These are phyloP conservation scores for Orthochromis indermauri DNA, from an alignment of 2,113 vertebrate species.

Conservation along the genomic window DNA sequence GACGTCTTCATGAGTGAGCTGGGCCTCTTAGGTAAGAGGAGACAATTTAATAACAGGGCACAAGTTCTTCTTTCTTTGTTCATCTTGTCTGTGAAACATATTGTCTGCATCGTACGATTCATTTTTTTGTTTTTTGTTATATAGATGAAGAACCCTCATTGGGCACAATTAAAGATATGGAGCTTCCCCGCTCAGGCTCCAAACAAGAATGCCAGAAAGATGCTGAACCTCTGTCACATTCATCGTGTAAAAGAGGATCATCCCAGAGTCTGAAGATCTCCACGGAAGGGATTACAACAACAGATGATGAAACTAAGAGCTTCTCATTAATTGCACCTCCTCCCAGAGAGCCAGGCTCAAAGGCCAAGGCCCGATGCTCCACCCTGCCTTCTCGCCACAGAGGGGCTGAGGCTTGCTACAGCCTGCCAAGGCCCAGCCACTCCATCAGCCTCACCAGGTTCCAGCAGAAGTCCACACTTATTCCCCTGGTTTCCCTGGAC, in stretches of 20 bases:
- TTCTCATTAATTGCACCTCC: slow-evolving; percentile 49
- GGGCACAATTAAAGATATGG: background rate
- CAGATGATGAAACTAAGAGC: background rate
- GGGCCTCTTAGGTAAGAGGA: slow-evolving; percentile 48
- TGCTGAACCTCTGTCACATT: background rate
- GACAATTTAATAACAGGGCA: background rate
- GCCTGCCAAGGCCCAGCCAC: slow-evolving; percentile 57
- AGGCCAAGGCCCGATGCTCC: slow-evolving; percentile 58
- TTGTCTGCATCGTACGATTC: background rate
- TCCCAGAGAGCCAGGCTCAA: slow-evolving; percentile 31
- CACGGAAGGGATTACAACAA: background rate
- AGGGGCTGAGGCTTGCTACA: slow-evolving; percentile 41
- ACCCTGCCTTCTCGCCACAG: slow-evolving; percentile 67
- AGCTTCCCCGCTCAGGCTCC: slow-evolving; percentile 16
- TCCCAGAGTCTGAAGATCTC: slow-evolving; percentile 30
- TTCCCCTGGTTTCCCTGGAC: slow-evolving; percentile 12
- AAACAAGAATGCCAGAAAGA: background rate
- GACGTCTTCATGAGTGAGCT: slow-evolving; percentile 48
- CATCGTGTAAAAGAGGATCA: slow-evolving; percentile 23
- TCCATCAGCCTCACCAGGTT: slow-evolving; percentile 66
- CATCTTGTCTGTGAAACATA: background rate
- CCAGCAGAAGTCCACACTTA: slow-evolving; percentile 28
- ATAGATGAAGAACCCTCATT: slow-evolving; percentile 29
- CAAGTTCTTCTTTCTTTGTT: background rate
- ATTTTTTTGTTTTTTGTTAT: background rate